phyloP scores from a whole-genome alignment of 2,113 vertebrate species.

The Brachionichthys hirsutus region DNA sequence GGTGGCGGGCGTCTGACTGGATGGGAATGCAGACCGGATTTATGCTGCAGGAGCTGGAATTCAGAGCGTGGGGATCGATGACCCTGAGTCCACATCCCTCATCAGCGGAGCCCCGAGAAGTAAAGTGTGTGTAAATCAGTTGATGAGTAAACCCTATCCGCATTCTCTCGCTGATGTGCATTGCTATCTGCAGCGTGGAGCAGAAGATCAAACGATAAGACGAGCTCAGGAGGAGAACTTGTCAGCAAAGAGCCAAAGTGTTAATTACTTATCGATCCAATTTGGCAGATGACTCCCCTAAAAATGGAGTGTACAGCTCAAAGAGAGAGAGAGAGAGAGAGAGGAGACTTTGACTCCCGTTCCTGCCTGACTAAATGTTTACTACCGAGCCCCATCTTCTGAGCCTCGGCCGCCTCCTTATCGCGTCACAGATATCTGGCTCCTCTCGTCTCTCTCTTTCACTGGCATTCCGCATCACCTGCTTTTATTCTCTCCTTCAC shows the following conservation, averaged over 20 bases:
- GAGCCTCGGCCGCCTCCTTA: conserved; percentile 42
- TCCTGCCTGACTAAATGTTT: conserved; percentile 65
- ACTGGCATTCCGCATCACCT: conserved; percentile 41
- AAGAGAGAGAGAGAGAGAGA: conserved; percentile 21
- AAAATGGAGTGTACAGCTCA: conserved; percentile 52
- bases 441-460: conserved; percentile 36
- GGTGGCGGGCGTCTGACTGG: conserved; percentile 33
- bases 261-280: conserved; percentile 83
- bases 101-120: conserved; percentile 27
- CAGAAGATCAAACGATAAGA: conserved; percentile 21
- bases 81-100: conserved; percentile 34
- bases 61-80: conserved; percentile 39
- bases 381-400: conserved; percentile 46
- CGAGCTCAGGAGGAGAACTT: conserved; percentile 47
- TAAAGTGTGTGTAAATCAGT: conserved; percentile 41
- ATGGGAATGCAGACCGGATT: conserved; percentile 14
- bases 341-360: conserved; percentile 54
- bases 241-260: conserved; percentile 68
- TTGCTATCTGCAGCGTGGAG: conserved; percentile 23
- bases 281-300: conserved; percentile 76
- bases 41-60: conserved; percentile 35
- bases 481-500: conserved; percentile 41
- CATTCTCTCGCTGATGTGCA: conserved; percentile 3
- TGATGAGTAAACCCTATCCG: conserved; percentile 17
- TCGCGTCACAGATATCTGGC: conserved; percentile 24